phyloP scores from a whole-genome alignment of 2,888 invertebrate genomes.

The Eubasilissa splendida region DNA sequence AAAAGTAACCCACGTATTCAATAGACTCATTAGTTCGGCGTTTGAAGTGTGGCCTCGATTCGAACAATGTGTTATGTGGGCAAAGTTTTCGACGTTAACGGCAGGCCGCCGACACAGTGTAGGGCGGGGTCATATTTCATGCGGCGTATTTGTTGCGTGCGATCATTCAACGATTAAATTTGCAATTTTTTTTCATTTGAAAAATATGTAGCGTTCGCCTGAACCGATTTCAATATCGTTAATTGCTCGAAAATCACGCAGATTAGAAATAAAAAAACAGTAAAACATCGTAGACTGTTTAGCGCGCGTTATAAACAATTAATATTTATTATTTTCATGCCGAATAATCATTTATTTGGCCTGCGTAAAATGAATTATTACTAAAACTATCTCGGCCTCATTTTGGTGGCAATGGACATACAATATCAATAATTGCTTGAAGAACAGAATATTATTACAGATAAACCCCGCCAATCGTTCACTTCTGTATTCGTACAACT shows the following conservation, averaged over 20 bases:
- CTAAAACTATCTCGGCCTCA: too few relatives aligned
- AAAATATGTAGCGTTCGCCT: neutral
- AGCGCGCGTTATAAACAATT: too few relatives aligned
- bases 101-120: neutral
- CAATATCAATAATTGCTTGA: too few relatives aligned
- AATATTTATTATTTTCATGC: too few relatives aligned
- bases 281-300: too few relatives aligned
- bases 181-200: slow-evolving; percentile 12
- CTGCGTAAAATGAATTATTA: too few relatives aligned
- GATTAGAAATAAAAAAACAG: too few relatives aligned
- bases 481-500: too few relatives aligned
- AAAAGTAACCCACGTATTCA: neutral
- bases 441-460: too few relatives aligned
- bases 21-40: neutral
- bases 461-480: too few relatives aligned
- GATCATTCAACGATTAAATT: slow-evolving; percentile 1
- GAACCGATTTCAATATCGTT: neutral
- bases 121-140: slow-evolving; percentile 9
- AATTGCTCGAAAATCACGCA: neutral
- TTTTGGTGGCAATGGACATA: too few relatives aligned
- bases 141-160: slow-evolving; percentile 15
- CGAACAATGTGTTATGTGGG: neutral
- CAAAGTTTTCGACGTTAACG: slow-evolving; percentile 7
- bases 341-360: too few relatives aligned
- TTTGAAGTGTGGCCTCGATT: slow-evolving; percentile 23